These are phyloP conservation scores for Ommatoiulus sabulosus DNA, from an alignment of 2,888 invertebrate genomes.

Conservation along the genomic window DNA sequence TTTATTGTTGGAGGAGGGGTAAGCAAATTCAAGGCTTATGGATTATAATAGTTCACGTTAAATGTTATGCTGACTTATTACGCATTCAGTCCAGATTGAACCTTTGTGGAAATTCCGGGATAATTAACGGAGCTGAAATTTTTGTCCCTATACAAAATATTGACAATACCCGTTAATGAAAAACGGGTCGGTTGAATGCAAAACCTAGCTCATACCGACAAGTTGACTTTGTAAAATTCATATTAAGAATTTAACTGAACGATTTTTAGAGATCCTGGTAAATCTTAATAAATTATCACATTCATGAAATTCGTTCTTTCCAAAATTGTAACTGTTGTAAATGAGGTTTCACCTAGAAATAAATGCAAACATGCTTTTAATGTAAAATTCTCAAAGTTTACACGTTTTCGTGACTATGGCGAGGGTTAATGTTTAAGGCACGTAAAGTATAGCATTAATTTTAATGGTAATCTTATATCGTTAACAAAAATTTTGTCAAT, in stretches of 20 bases:
- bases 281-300: no score
- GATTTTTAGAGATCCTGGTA: no score
- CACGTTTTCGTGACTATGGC: no score
- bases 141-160: background rate
- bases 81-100: background rate
- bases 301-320: no score
- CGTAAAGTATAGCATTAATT: no score
- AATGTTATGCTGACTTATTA: background rate
- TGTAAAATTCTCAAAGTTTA: no score
- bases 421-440: no score
- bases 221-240: background rate
- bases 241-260: background rate
- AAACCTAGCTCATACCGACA: background rate
- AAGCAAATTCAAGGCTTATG: conserved; percentile 8
- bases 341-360: no score
- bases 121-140: background rate
- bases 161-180: background rate
- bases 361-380: no score
- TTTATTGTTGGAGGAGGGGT: background rate
- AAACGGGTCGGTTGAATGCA: background rate
- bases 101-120: background rate
- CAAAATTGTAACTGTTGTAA: no score
- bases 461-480: no score
- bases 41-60: background rate
- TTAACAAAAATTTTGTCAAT: no score